These are phyloP conservation scores for Sitodiplosis mosellana DNA, from an alignment of 1,140 invertebrate genomes.

Conservation along the genomic window DNA sequence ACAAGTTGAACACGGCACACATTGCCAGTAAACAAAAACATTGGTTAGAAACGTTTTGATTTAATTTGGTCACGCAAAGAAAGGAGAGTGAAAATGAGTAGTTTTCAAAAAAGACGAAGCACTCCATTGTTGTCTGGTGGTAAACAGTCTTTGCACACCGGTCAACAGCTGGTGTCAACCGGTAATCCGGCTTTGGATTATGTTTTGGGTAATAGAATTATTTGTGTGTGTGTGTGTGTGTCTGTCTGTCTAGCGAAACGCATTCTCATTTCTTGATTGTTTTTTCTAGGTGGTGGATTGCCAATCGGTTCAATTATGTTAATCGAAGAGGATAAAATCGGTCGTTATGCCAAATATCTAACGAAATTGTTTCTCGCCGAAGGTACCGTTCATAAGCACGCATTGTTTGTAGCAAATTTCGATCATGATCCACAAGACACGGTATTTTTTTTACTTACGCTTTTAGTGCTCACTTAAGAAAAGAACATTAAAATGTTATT, in stretches of 20 bases:
- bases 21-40: too few relatives aligned
- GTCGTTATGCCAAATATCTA: slow-evolving; percentile 51
- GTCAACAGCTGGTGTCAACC: slow-evolving; percentile 45
- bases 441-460: slow-evolving; percentile 34
- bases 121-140: slow-evolving; percentile 35
- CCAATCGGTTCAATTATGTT: slow-evolving; percentile 37
- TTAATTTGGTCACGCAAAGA: too few relatives aligned
- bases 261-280: slow-evolving; percentile 7
- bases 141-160: slow-evolving; percentile 41
- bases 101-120: slow-evolving; percentile 21
- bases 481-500: neutral
- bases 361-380: slow-evolving; percentile 70
- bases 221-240: neutral
- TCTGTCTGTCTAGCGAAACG: slow-evolving; percentile 1
- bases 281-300: slow-evolving; percentile 34
- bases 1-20: too few relatives aligned
- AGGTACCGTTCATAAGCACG: slow-evolving; percentile 51
- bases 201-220: slow-evolving; percentile 33
- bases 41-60: too few relatives aligned
- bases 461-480: slow-evolving; percentile 12
- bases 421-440: slow-evolving; percentile 39
- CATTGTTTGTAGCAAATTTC: slow-evolving; percentile 47
- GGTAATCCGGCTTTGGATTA: slow-evolving; percentile 52
- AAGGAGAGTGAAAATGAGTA: slow-evolving; percentile 12
- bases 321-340: slow-evolving; percentile 57